Evolutionary conservation across 2,113 vertebrate species (phyloP), one percentile per base, ranked within the genome.

Genomic region (Serinus canaria): DNA sequence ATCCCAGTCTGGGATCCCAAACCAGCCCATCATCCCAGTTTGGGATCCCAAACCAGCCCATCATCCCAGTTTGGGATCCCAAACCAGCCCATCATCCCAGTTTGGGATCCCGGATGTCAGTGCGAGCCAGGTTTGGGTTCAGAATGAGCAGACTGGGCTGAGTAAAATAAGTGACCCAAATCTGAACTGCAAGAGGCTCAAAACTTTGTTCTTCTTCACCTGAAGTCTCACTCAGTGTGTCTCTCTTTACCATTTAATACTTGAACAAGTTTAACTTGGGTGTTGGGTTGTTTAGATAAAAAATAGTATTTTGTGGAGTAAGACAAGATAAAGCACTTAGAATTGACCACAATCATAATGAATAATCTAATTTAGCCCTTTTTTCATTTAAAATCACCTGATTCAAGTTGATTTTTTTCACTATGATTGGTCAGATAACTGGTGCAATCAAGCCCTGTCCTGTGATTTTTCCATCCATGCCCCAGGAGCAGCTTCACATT

Each of bases 41-140:
- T n/a, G n/a, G 6, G 3, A 21, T 25, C 50, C 28, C n/a, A 0
- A 11, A 6, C 3, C 10, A 28, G 17, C 30, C 22, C 37, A 10
- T 10, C 18, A 39, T 27, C 14, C 41, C 35, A 11, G 3, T 27
- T 13, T 9, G 1, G 5, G 2, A 5, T 15, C 5, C 59, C 4
- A 63, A 18, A 21, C 25, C 14, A 50, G 25, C 24, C 19, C 33
- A 8, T 11, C 18, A 35, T 24, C 15, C 39, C 39, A 39, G 10
- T 39, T 39, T 39, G 39, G 39, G 39, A 39, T 39, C 39, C 39
- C 10, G 4, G 11, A 79, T 10, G 23, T 11, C 20, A 50, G 5
- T 27, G 68, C 77, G 64, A 80, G 80, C 13, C 37, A 31, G 39
- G 15, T 56, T 52, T 94, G 50, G 60, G 13, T 68, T 90, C 82